Percentiles rank a stretch among this genome's conserved stretches.
These are phyloP conservation scores for Malurus alboscapulatus DNA, from an alignment of 2,113 vertebrate species.

Conservation along the genomic window DNA sequence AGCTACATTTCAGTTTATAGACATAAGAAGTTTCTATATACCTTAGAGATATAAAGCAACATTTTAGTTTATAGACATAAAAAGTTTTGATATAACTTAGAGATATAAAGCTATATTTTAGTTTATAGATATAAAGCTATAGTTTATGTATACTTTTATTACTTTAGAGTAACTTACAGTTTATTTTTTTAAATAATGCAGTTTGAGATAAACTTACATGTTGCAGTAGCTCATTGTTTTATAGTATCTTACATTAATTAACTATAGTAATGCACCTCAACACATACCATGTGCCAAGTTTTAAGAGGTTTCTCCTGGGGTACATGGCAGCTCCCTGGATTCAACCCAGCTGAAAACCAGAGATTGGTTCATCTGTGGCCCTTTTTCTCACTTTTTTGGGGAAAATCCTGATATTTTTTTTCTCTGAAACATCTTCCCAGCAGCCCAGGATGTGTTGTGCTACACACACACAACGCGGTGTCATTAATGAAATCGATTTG, in stretches of 20 bases:
- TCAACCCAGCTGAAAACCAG: neutral
- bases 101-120: neutral
- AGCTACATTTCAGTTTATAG: no score
- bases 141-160: neutral
- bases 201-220: neutral
- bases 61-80: neutral
- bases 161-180: no score
- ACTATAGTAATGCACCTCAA: neutral
- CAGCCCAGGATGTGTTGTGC: neutral
- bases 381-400: neutral
- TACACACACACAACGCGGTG: neutral
- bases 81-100: neutral
- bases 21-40: no score
- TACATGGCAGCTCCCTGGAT: neutral
- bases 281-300: accelerated
- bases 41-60: neutral
- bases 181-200: neutral
- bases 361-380: neutral
- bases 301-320: neutral
- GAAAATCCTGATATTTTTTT: neutral
- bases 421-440: neutral
- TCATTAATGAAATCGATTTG: neutral
- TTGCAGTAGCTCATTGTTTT: neutral
- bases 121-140: neutral
- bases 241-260: neutral